These are phyloP conservation scores for Drosophila obscura DNA, from an alignment of 1,140 invertebrate species.

Conservation along the genomic window DNA sequence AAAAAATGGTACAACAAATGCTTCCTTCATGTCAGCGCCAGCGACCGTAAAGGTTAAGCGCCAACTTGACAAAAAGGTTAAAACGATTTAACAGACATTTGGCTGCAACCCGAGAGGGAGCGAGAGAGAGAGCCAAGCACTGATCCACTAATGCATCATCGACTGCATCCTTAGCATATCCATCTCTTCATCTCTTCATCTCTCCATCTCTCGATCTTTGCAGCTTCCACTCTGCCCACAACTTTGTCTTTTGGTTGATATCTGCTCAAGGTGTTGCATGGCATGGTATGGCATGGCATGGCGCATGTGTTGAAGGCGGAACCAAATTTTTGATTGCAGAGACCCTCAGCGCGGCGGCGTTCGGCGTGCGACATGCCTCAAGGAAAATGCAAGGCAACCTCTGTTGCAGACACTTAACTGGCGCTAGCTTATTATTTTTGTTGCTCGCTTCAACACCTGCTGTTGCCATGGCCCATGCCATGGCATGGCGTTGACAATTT, in stretches of 20 bases:
- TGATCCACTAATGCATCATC: conserved; percentile 47
- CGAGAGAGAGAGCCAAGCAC: conserved; percentile 30
- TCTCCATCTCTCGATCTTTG: conserved; percentile 5
- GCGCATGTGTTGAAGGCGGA: conserved; percentile 66
- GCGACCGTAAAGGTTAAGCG: conserved; percentile 80
- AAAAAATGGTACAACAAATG: conserved; percentile 54
- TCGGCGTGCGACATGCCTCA: background rate
- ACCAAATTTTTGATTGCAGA: conserved; percentile 61
- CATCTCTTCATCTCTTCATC: conserved; percentile 4
- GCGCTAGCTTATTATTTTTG: conserved; percentile 56
- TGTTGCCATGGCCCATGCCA: conserved; percentile 38
- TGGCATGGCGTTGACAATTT: conserved; percentile 61
- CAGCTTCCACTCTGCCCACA: background rate
- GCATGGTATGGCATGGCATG: background rate
- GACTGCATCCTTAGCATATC: conserved; percentile 54
- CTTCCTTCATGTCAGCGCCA: conserved; percentile 76
- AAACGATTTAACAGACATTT: conserved; percentile 81
- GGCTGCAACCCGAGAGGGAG: conserved; percentile 43
- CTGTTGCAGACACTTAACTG: conserved; percentile 45
- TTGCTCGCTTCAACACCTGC: conserved; percentile 58
- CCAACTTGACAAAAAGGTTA: conserved; percentile 82
- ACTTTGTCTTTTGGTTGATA: background rate
- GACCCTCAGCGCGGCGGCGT: conserved; percentile 49
- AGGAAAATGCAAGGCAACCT: conserved; percentile 62
- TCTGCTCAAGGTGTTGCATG: conserved; percentile 7